Base-by-base conservation (phyloP, 2,113 vertebrate species). In the Nibea coibor region DNA sequence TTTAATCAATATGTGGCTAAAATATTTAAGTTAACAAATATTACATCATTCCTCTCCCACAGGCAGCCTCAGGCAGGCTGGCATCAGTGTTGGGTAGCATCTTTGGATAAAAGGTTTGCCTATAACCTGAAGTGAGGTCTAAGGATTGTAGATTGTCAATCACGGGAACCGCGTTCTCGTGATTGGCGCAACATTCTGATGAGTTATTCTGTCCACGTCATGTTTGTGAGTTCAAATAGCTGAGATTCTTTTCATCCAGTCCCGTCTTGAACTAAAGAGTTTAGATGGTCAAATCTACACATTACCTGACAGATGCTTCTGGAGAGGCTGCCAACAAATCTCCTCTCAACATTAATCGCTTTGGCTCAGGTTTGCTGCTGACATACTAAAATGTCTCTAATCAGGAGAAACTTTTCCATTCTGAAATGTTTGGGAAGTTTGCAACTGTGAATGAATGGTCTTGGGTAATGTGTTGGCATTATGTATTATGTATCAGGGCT, bases 1-100 rank as follows among this genome's bases (percentile, higher is more conserved):
- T 75, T 62, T 47, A 24, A 80, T 88, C 82, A 77, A 75, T 88
- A 73, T 78, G 24, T 45, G 31, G 28, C 57, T 62, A 19, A 77
- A 82, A 86, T 72, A 75, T 72, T 68, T 57, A 79, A 58, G 22
- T 57, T 48, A 80, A 75, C 64, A 78, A 71, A 71, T 71, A 53
- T 64, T 50, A 47, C 48, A 77, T 69, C 4, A 65, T 47, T 26
- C 39, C 22, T 47, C 24, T 75, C n/a, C 56, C 35, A 26, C 58
- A 26, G 26, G 80, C 45, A 31, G 57, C 72, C 50, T 47, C 17
- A 0, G 58, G 76, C 51, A 48, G 56, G 51, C 62, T 68, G 19
- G 5, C 22, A 72, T 61, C 68, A 53, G 56, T 50, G 42, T 8
- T 22, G 16, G 10, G 51, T 26, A 73, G 26, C 53, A 12, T 4